phyloP scores from a whole-genome alignment of 1,140 invertebrate species.

The Aphidius ervi region DNA sequence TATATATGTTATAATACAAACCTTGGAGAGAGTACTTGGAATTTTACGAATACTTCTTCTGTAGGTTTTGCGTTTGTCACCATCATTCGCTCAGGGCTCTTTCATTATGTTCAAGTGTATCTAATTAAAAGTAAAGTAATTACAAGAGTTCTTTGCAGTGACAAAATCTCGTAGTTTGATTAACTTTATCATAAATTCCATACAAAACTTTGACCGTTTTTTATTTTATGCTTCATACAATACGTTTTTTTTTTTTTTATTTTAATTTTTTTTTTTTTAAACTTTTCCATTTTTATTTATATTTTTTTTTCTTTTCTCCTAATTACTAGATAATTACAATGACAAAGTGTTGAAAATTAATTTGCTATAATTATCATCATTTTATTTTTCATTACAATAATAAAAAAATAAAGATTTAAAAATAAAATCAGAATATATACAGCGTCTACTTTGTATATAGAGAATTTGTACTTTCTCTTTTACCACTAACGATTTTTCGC shows the following conservation, averaged over 20 bases:
- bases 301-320: neutral
- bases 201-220: constrained; percentile 14
- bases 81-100: neutral
- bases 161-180: constrained; percentile 14
- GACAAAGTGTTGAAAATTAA: no score
- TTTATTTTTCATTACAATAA: neutral
- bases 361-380: neutral
- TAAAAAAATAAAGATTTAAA: no score
- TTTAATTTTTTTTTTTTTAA: neutral
- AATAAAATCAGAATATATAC: no score
- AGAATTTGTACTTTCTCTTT: no score
- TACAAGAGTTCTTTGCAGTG: constrained; percentile 11
- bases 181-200: constrained; percentile 19
- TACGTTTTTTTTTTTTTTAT: neutral
- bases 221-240: neutral
- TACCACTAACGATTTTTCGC: constrained; percentile 20
- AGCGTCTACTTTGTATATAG: no score
- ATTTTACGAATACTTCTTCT: no score
- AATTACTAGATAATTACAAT: no score
- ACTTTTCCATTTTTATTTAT: neutral
- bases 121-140: constrained; percentile 21
- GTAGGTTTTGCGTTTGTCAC: no score
- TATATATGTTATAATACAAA: no score
- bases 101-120: constrained; percentile 14
- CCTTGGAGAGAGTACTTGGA: no score